Percentiles rank a stretch among this genome's conserved stretches.
Evolutionary conservation across 2,797 vertebrate species (phyloP).

Genomic region (Crocidura indochinensis): DNA sequence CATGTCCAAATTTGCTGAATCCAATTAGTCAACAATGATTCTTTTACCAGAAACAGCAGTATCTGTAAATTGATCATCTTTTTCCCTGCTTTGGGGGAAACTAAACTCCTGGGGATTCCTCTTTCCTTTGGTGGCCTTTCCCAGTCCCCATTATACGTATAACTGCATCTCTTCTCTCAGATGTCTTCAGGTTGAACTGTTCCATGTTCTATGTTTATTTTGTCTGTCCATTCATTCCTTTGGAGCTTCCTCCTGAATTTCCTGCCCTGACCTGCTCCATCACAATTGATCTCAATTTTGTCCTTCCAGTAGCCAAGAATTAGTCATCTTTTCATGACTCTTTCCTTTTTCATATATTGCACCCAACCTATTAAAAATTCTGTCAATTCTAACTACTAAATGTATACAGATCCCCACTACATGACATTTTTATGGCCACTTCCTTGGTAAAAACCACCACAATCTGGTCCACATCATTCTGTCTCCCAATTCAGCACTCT

Average conservation of each 20-base stretch:
- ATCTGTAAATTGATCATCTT: accelerated
- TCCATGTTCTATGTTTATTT: neutral
- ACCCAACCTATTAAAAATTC: neutral
- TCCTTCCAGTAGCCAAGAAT: neutral
- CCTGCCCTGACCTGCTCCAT: neutral
- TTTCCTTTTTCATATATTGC: neutral
- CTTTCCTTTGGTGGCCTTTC: neutral
- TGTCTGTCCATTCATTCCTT: neutral
- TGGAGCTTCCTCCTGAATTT: neutral
- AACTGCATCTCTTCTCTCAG: neutral
- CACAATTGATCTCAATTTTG: too few relatives aligned
- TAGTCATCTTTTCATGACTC: neutral
- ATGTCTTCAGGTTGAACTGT: neutral
- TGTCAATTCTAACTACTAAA: neutral
- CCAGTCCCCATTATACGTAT: neutral
- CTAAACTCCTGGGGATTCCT: neutral
- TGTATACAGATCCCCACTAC: neutral
- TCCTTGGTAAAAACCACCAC: neutral
- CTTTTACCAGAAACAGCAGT: accelerated
- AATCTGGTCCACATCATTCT: too few relatives aligned
- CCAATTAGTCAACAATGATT: accelerated
- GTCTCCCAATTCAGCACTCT: neutral
- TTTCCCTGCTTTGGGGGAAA: neutral
- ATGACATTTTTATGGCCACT: neutral
- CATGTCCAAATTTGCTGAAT: too few relatives aligned